Evolutionary conservation across 2,888 invertebrate species (phyloP).

Genomic region (Molorchus minor): DNA sequence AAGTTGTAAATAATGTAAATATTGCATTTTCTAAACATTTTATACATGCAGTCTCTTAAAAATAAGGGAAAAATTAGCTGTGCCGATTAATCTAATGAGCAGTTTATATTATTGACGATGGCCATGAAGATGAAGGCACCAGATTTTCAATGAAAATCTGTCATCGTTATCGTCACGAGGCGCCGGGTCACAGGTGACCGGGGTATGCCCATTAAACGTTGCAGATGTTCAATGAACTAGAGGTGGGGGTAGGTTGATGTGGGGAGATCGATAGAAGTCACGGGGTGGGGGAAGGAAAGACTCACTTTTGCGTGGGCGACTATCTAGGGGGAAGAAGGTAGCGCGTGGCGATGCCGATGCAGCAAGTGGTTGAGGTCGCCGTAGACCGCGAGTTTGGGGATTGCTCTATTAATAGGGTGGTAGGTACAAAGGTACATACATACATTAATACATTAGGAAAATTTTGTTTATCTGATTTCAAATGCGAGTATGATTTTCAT

Average conservation of each 20-base stretch:
- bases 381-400: neutral
- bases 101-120: too few species aligned
- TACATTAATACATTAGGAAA: too few species aligned
- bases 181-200: slow-evolving; percentile 48
- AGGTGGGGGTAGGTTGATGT: slow-evolving; percentile 38
- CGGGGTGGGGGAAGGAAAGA: slow-evolving; percentile 52
- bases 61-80: too few species aligned
- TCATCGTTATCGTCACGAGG: neutral
- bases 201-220: slow-evolving; percentile 40
- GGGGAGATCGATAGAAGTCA: slow-evolving; percentile 45
- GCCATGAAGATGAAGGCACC: too few species aligned
- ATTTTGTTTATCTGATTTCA: too few species aligned
- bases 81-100: too few species aligned
- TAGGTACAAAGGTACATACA: neutral
- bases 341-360: slow-evolving; percentile 42
- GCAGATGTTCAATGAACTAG: slow-evolving; percentile 57
- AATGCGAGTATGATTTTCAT: too few species aligned
- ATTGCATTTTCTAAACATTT: too few species aligned
- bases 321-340: slow-evolving; percentile 55
- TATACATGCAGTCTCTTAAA: too few species aligned
- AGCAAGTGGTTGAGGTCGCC: slow-evolving; percentile 38
- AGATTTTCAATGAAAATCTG: too few species aligned
- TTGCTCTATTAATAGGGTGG: neutral
- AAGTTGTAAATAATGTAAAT: too few species aligned
- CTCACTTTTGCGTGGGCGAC: slow-evolving; percentile 58